Evolutionary conservation across 2,797 vertebrate genomes (phyloP), one percentile per base, ranked within the genome.

Genomic region (Tolypeutes matacus): DNA sequence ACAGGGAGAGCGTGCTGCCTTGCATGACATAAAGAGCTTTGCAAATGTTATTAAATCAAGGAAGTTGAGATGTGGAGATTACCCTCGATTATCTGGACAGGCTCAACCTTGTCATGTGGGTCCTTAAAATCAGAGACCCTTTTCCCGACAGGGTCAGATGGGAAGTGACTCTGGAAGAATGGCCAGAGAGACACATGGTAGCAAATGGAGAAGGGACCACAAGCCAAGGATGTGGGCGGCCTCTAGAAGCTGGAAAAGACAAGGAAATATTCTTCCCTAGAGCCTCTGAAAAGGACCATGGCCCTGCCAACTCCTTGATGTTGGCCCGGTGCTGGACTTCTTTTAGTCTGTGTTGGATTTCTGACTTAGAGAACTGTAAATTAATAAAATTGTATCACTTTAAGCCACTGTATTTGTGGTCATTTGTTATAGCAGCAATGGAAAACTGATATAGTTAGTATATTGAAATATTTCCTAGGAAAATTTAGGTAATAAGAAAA

Each of bases 401-500:
- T 36, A 77, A 89, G 31, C 17, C 46, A 58, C 27, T 77, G 49
- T 73, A 5, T 46, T 51, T 42, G 2, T 10, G 2, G 39, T 21
- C 31, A 81, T 86, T 69, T 91, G 51, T 78, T 86, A 42, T 7
- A 58, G 49, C 17, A 89, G 20, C 23, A 91, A 95, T 56, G n/a
- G 23, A 62, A 77, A 94, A 83, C 39, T 60, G 86, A 87, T 36
- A 60, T 2, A 62, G 42, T 39, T 65, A 72, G 62, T 34, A 81
- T 77, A 87, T 49, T 89, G 46, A 86, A 91, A 69, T 75, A 86
- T 69, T 73, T 69, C 12, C 64, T 77, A 62, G 73, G 72, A 89
- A 72, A 14, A 31, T 18, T 77, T 78, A 69, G 46, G 2, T 36
- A 76, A 76, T n/a, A 88, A 91, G 18, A 60, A 84, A 80, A 60